Base-by-base conservation (phyloP, 2,797 vertebrate species). In the Lophius americanus region DNA sequence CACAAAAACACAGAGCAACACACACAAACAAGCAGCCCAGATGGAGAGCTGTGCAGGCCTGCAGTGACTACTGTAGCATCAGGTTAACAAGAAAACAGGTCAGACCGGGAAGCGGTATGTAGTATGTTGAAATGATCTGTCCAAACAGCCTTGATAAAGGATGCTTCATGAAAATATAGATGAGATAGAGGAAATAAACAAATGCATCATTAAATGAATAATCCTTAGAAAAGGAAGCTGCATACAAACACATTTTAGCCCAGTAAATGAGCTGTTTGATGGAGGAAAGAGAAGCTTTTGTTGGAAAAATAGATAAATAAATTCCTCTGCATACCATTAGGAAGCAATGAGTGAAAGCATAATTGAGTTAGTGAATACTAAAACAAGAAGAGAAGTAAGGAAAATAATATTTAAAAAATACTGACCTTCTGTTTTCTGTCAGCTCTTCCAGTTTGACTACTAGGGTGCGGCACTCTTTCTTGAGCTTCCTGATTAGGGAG, bases 401-500 rank as follows among this genome's bases (percentile, higher is more conserved):
- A 7, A 2, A 64, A 3, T 11, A 38, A 38, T 32, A 42, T 3
- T 33, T 60, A 54, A 2, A 64, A 70, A 35, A 65, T 11, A 57
- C 72, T 62, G 47, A 94, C 96, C 96, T 95, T 91, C 91, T 94
- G 70, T 92, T 95, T 82, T 91, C 92, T 36, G 90, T 93, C 58
- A 94, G 75, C 63, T 94, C 88, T 73, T 97, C 95, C 89, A 97
- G 86, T 76, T 93, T 94, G 64, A 84, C 85, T 78, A 90, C 94
- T 73, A 98, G 90, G 1, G 65, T 63, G 79, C 84, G 90, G 90
- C 94, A 97, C 75, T 97, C 95, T 60, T 96, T 94, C 86, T 94
- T 97, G 86, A 98, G 87, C 89, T 95, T 96, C 86, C 84, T 83
- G 83, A 98, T 93, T 73, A 98, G 91, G 73, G 90, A 87, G 83